These are phyloP conservation scores for Drosophila phalerata DNA, from an alignment of 2,888 invertebrate genomes.

Conservation along the genomic window DNA sequence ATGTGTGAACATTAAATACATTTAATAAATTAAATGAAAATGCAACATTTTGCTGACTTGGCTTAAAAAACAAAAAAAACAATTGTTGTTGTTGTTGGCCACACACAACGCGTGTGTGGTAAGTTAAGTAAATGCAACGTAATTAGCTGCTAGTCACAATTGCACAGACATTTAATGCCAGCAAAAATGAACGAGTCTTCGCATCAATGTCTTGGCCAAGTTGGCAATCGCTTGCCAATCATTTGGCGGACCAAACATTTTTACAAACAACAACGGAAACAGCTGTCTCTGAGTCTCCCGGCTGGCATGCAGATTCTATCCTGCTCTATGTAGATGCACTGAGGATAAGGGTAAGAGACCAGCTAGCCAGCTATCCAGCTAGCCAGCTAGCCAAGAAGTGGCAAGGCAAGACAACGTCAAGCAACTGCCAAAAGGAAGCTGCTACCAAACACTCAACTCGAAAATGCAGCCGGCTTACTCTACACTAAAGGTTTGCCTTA, in stretches of 20 bases:
- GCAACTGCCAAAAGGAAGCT: conserved; percentile 80
- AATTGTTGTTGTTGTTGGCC: conserved; percentile 13
- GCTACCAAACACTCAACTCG: conserved; percentile 73
- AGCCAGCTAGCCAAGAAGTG: conserved; percentile 16
- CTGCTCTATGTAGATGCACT: conserved; percentile 33
- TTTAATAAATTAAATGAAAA: conserved; percentile 31
- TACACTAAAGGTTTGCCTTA: conserved; percentile 3
- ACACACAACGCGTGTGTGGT: conserved; percentile 34
- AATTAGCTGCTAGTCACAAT: conserved; percentile 52
- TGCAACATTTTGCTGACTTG: conserved; percentile 44
- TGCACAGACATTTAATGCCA: conserved; percentile 64
- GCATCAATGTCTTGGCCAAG: conserved; percentile 71
- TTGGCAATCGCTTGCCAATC: conserved; percentile 76
- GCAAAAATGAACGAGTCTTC: conserved; percentile 42
- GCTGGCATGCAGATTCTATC: conserved; percentile 70
- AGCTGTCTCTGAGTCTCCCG: conserved; percentile 72
- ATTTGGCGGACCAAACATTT: conserved; percentile 74
- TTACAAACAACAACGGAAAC: conserved; percentile 82
- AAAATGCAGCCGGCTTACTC: conserved; percentile 52
- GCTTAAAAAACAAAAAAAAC: conserved; percentile 2
- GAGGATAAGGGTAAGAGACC: conserved; percentile 52
- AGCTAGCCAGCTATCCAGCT: conserved; percentile 9
- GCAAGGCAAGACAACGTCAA: conserved; percentile 49
- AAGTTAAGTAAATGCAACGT: conserved; percentile 46
- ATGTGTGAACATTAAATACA: conserved; percentile 75